Percentiles rank a stretch among this genome's conserved stretches.
phyloP scores from a whole-genome alignment of 2,797 vertebrate species.

The Cirrhinus mrigala region DNA sequence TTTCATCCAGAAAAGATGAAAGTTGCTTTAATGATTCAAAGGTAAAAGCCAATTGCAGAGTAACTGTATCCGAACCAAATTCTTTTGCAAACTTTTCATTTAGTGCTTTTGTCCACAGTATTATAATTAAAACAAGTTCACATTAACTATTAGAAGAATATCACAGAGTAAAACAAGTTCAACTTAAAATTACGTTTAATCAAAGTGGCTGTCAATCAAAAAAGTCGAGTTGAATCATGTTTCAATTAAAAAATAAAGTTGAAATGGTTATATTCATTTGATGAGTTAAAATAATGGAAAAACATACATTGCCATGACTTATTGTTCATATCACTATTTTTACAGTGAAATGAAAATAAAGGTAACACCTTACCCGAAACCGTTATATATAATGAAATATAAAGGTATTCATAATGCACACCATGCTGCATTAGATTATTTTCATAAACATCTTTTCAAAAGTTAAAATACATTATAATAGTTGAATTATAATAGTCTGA shows the following conservation, averaged over 20 bases:
- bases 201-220: not conserved
- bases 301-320: not conserved
- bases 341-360: not conserved
- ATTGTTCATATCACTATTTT: not conserved
- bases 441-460: too few relatives aligned
- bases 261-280: not conserved
- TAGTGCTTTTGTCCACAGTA: not conserved
- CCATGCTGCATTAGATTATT: too few relatives aligned
- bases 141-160: too few relatives aligned
- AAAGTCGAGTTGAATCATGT: not conserved
- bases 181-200: not conserved
- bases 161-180: not conserved
- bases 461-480: too few relatives aligned
- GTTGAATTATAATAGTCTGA: too few relatives aligned
- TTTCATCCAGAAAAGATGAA: constrained; percentile 19
- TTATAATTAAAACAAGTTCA: constrained; percentile 3
- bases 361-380: not conserved
- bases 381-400: not conserved
- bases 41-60: not conserved
- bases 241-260: not conserved
- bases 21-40: constrained; percentile 11
- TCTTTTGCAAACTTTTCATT: not conserved
- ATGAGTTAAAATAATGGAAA: not conserved
- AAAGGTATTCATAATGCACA: not conserved
- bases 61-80: not conserved